A percentile compares a stretch with the other conserved stretches of the same genome.
Evolutionary conservation across 2,113 vertebrate species (phyloP).

Genomic region (Chionomys nivalis): DNA sequence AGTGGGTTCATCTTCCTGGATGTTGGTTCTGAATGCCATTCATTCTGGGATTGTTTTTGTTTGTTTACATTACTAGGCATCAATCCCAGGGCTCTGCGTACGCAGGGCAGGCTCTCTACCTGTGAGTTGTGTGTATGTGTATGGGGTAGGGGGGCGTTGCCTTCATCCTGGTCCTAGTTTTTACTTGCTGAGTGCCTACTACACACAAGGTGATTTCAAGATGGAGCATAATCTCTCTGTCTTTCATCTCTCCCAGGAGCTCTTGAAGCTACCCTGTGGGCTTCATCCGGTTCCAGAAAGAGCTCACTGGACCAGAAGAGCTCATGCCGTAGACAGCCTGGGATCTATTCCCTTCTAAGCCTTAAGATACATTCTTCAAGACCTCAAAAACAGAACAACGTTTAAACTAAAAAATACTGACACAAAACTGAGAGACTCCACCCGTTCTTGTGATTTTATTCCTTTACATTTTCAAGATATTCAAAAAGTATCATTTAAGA

Average conservation of each 20-base stretch:
- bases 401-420: conserved; percentile 17
- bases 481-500: background rate
- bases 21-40: background rate
- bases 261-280: background rate
- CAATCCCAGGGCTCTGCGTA: background rate
- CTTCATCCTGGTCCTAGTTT: background rate
- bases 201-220: background rate
- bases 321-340: background rate
- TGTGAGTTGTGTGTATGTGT: background rate
- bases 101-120: background rate
- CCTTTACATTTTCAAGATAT: background rate
- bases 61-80: background rate
- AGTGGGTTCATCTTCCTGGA: background rate
- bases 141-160: too few relatives aligned
- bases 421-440: background rate
- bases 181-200: background rate
- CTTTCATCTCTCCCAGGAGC: background rate
- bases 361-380: background rate
- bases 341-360: background rate
- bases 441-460: background rate
- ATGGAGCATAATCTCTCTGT: background rate
- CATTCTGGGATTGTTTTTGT: background rate
- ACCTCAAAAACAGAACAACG: background rate
- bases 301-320: background rate
- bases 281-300: background rate